Base-by-base conservation (phyloP, 2,888 invertebrate species). In the Napeogenes inachia region DNA sequence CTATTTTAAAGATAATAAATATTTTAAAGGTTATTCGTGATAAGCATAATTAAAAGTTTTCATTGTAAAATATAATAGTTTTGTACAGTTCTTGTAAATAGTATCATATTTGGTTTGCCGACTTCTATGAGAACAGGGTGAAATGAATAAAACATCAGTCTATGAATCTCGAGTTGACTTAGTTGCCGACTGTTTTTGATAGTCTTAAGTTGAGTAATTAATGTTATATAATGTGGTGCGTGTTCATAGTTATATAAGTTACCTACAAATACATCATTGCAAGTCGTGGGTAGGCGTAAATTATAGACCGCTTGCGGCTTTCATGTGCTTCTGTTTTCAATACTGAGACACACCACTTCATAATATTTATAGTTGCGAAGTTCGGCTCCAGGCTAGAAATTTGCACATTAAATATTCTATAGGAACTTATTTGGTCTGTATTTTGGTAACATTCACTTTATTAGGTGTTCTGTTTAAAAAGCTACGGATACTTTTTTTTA, bases 271-370 rank as follows among this genome's bases (percentile, higher is more conserved):
- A 65, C 54, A 65, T 65, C 59, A 63, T 63, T 67, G 45, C 35
- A n/a, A 42, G 42, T 33, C n/a, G 45, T 57, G 21, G 50, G 65
- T 63, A 58, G 62, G 61, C 55, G 64, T 64, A 62, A 67, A 54
- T 62, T 62, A 63, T 63, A 62, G 57, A 57, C 13, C 59, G 65
- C 67, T 63, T 56, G 59, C 13, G 67, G 67, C 61, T 65, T 59
- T 65, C 67, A 63, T 65, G 65, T 59, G 61, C 64, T 59, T 61
- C 61, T 61, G 61, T 65, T 59, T 45, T 59, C 54, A 54, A 56
- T 38, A 61, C 57, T 60, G 57, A 58, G 65, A 13, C 63, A 56
- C 54, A 56, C 55, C 59, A 60, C 59, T 63, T 57, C 54, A 55
- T 59, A 57, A 61, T 59, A 57, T 59, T 59, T 50, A 56, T 64